phyloP scores from a whole-genome alignment of 2,113 vertebrate genomes.

The Lucifuga dentata region DNA sequence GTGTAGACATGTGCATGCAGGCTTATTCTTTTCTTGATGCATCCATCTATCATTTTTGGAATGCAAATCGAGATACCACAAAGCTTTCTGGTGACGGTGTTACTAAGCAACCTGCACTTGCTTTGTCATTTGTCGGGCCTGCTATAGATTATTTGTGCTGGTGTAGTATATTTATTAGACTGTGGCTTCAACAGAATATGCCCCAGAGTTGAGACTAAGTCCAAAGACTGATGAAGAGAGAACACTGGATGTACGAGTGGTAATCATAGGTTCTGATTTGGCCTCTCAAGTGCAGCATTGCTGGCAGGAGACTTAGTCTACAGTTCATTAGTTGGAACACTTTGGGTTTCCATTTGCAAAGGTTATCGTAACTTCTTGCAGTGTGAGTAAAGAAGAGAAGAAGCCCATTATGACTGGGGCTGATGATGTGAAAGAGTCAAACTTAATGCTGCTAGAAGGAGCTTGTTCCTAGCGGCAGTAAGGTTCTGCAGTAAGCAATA shows the following conservation, averaged over 20 bases:
- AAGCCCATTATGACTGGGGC: constrained; percentile 1
- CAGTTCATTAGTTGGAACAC: constrained; percentile 3
- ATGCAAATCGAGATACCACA: constrained; percentile 75
- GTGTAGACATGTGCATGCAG: constrained; percentile 44
- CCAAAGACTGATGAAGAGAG: not conserved
- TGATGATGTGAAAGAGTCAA: constrained; percentile 35
- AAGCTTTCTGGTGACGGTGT: constrained; percentile 75
- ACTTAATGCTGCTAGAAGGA: constrained; percentile 41
- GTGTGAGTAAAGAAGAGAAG: constrained; percentile 11
- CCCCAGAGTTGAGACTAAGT: constrained; percentile 1
- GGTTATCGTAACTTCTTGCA: constrained; percentile 18
- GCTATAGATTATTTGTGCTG: constrained; percentile 39
- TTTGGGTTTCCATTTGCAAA: not conserved
- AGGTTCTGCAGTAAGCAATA: constrained; percentile 53
- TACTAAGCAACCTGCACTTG: constrained; percentile 80
- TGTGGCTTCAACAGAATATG: constrained; percentile 24
- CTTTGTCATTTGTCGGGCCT: constrained; percentile 65
- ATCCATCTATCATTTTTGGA: constrained; percentile 69
- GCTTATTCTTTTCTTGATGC: constrained; percentile 53
- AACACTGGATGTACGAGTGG: not conserved
- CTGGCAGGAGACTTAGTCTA: constrained; percentile 3
- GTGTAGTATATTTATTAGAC: constrained; percentile 44
- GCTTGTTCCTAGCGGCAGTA: constrained; percentile 23
- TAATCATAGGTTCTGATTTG: constrained; percentile 12
- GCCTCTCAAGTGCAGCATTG: not conserved